Evolutionary conservation across 2,113 vertebrate species (phyloP), one percentile per base, ranked within the genome.

Genomic region (Macquaria ambigua): DNA sequence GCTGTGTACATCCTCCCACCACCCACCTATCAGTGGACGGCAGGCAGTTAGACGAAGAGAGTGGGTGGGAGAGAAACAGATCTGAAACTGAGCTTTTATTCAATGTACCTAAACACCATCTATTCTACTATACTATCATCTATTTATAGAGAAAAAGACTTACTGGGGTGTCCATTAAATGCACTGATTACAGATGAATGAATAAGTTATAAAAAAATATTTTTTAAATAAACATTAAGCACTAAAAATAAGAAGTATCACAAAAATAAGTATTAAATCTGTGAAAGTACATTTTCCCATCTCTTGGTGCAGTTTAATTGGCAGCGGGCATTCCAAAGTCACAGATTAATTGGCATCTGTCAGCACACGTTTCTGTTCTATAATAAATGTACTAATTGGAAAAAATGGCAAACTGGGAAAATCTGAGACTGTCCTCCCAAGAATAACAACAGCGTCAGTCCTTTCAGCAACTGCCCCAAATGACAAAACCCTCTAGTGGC

Each of bases 81-180:
- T 79, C 63, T 83, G 72, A 77, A 70, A 74, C 15, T 3, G 18
- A 82, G 73, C 25, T 52, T 73, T 64, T 69, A 76, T 64, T 77
- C 50, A 56, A 15, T 59, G 39, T 74, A 81, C 25, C 14, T 78
- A 28, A 74, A 75, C 77, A 73, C 39, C 31, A 7, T 6, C 39
- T 68, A 46, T 46, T 68, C 23, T 2, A 46, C 64, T 2, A 11
- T 25, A 25, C 43, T 48, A 7, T 48, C 23, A 21, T 71, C 28
- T 66, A 75, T 78, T 71, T 64, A 75, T 79, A 43, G 56, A 28
- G 18, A 21, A 34, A 68, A 41, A 6, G 18, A 46, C 50, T 9
- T 41, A 46, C 6, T 59, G 62, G 18, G 37, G 58, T n/a, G 7
- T 43, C 14, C 2, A 55, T 25, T 16, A 56, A 37, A 52, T 37